Conservation (phyloP, 2,888 invertebrate species). For the Ectemnius continuus region DNA sequence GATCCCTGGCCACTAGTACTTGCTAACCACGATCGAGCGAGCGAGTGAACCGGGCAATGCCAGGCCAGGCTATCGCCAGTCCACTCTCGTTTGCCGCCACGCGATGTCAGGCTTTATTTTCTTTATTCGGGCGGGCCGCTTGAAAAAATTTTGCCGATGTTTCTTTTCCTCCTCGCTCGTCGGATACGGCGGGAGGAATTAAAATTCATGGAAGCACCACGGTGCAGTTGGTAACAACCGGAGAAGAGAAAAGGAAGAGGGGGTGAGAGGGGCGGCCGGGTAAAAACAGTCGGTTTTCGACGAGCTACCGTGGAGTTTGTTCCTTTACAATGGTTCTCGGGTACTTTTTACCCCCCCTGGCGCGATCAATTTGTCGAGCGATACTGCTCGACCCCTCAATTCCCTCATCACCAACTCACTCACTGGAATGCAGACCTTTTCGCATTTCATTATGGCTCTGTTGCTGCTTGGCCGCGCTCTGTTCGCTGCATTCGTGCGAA, state of each 20-base stretch:
- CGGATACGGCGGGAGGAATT: slow-evolving; percentile 45
- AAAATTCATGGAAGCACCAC: slow-evolving; percentile 52
- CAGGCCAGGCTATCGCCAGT: neutral
- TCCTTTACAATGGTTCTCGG: slow-evolving; percentile 16
- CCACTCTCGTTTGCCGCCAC: slow-evolving; percentile 46
- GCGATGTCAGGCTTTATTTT: slow-evolving; percentile 65
- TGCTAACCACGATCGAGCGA: slow-evolving; percentile 4
- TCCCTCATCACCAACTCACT: too few species aligned
- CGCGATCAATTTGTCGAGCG: slow-evolving; percentile 6
- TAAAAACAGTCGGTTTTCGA: slow-evolving; percentile 40
- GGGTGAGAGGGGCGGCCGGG: slow-evolving; percentile 12
- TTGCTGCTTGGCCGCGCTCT: too few species aligned
- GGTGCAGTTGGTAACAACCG: slow-evolving; percentile 46
- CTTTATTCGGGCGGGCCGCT: slow-evolving; percentile 59
- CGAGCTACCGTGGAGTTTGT: slow-evolving; percentile 23
- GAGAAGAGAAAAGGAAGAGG: slow-evolving; percentile 28
- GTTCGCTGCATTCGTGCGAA: too few species aligned
- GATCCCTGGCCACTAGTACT: neutral
- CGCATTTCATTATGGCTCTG: too few species aligned
- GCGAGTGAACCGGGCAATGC: neutral
- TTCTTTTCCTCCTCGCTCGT: slow-evolving; percentile 32
- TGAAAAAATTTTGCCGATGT: slow-evolving; percentile 55
- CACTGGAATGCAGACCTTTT: too few species aligned
- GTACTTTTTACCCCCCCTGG: slow-evolving; percentile 10
- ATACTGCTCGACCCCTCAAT: neutral